Conservation (phyloP, 1,140 invertebrate genomes). For the Ceratitis capitata region DNA sequence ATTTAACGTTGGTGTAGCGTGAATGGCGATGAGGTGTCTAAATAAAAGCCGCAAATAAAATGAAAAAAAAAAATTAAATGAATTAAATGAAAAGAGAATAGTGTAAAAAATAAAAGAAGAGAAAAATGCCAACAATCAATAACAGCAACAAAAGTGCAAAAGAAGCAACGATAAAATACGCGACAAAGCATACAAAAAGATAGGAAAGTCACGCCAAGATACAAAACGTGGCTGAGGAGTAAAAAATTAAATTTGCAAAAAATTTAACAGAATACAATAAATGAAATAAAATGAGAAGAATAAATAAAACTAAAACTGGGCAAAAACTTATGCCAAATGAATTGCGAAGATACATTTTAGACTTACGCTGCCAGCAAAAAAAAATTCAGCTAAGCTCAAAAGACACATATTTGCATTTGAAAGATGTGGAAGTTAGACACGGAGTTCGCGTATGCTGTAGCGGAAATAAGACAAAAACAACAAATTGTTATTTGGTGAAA, state of each 20-base stretch:
- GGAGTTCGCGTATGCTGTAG: neutral
- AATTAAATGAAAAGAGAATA: neutral
- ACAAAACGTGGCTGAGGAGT: neutral
- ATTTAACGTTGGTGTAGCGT: neutral
- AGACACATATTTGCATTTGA: neutral
- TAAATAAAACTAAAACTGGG: neutral
- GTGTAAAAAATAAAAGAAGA: neutral
- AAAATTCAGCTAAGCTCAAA: neutral
- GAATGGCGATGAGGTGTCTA: neutral
- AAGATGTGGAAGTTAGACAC: neutral
- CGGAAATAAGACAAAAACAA: neutral
- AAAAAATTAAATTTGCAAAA: neutral
- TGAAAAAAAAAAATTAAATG: neutral
- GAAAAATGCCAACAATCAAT: neutral
- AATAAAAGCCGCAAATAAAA: neutral
- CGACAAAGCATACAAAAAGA: neutral
- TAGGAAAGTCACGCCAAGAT: neutral
- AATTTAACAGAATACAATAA: neutral
- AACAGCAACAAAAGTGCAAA: neutral
- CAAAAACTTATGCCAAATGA: too few species aligned
- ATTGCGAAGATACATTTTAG: too few species aligned
- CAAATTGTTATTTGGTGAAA: neutral
- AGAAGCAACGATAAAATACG: neutral
- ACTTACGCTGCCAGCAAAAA: neutral
- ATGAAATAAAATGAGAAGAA: neutral